Percentiles rank a stretch among this genome's conserved stretches.
These are phyloP conservation scores for Yasuhikotakia modesta DNA, from an alignment of 2,797 vertebrate species.

Conservation along the genomic window DNA sequence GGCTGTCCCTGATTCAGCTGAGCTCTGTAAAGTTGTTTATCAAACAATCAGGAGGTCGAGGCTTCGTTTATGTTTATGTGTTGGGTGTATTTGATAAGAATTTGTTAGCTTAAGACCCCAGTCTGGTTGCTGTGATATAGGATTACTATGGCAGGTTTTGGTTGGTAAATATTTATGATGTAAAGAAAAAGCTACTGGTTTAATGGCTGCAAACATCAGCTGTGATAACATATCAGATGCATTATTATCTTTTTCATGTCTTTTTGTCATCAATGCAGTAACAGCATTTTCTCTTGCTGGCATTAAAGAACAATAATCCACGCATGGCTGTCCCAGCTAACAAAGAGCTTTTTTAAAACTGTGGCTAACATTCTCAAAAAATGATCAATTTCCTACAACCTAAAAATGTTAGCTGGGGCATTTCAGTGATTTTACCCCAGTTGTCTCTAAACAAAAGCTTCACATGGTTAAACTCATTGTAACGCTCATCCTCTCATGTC, in stretches of 20 bases:
- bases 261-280: not conserved
- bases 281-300: not conserved
- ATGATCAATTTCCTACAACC: too few relatives aligned
- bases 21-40: slow-evolving; percentile 1
- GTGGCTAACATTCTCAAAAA: too few relatives aligned
- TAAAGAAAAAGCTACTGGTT: not conserved
- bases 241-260: slow-evolving; percentile 8
- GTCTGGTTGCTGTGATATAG: not conserved
- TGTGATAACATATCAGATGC: not conserved
- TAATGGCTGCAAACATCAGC: slow-evolving; percentile 18
- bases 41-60: not conserved
- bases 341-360: too few relatives aligned
- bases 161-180: slow-evolving; percentile 3
- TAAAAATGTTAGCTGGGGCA: not conserved
- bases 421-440: too few relatives aligned
- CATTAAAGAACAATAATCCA: too few relatives aligned
- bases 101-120: not conserved
- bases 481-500: not conserved
- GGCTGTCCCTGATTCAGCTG: not conserved
- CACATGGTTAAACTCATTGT: not conserved
- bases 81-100: not conserved
- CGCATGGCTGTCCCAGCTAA: too few relatives aligned
- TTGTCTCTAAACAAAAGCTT: too few relatives aligned
- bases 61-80: not conserved
- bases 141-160: not conserved